phyloP scores from a whole-genome alignment of 2,797 vertebrate species.

The Sebastes oblongus region DNA sequence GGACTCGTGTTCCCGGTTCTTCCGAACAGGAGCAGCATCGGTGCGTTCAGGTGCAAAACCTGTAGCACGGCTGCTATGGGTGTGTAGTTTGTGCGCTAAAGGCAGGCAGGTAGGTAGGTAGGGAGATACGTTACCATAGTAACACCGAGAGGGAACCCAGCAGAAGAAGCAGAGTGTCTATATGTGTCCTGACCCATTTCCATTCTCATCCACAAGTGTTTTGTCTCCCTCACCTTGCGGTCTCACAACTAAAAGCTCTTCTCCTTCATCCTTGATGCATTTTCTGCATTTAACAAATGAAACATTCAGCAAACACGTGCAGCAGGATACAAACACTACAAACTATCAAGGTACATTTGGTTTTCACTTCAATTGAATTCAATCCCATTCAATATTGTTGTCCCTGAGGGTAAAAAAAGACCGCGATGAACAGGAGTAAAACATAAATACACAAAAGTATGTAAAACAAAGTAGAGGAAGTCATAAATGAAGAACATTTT shows the following conservation, averaged over 20 bases:
- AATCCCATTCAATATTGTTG: constrained; percentile 30
- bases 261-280: constrained; percentile 57
- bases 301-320: constrained; percentile 25
- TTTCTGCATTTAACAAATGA: constrained; percentile 51
- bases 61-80: constrained; percentile 64
- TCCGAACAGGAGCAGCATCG: constrained; percentile 41
- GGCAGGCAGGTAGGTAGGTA: constrained; percentile 67
- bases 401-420: constrained; percentile 27
- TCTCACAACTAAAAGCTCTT: constrained; percentile 72
- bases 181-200: constrained; percentile 84
- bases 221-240: constrained; percentile 70
- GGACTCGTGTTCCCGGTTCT: constrained; percentile 20
- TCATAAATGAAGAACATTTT: constrained; percentile 11
- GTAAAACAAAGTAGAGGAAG: constrained; percentile 17
- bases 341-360: constrained; percentile 49
- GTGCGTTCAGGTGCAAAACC: constrained; percentile 78
- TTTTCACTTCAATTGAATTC: constrained; percentile 25
- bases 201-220: constrained; percentile 78
- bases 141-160: constrained; percentile 81
- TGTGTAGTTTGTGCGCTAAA: constrained; percentile 65
- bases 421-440: neutral
- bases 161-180: constrained; percentile 75
- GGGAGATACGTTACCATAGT: constrained; percentile 84
- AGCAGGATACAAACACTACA: neutral
- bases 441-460: constrained; percentile 20